Evolutionary conservation across 37 sponge, comb jelly and placozoan genomes (phyloP).

Genomic region (Hormiphora californensis): DNA sequence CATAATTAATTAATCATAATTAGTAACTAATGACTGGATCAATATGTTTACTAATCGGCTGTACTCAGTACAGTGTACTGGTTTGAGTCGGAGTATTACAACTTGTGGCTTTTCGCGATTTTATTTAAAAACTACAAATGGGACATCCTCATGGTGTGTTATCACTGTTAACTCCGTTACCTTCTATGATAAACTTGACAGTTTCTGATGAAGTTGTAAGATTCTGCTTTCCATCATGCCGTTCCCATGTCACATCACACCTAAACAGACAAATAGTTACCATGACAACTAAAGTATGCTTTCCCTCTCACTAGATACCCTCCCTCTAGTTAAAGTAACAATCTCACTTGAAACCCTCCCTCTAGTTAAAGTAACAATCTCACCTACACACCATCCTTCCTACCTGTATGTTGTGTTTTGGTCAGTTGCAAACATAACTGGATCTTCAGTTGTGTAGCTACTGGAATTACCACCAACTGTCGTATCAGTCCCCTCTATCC

Average conservation of each 20-base stretch:
- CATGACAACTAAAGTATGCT: no score
- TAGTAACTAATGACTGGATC: background rate
- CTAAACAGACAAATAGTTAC: background rate
- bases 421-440: background rate
- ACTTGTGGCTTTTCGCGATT: no score
- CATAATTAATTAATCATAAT: background rate
- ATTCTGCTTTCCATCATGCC: background rate
- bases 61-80: no score
- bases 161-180: no score
- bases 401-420: background rate
- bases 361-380: no score
- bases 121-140: no score
- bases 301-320: no score
- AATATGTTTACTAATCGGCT: background rate
- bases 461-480: background rate
- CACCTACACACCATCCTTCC: no score
- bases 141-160: no score
- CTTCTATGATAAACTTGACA: background rate
- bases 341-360: no score
- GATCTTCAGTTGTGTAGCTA: background rate
- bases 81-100: no score
- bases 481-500: background rate
- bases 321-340: no score
- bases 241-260: constrained; percentile 27
- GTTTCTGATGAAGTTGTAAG: background rate